Conservation (phyloP, 2,888 invertebrate genomes). For the Pristionchus arcanus region DNA sequence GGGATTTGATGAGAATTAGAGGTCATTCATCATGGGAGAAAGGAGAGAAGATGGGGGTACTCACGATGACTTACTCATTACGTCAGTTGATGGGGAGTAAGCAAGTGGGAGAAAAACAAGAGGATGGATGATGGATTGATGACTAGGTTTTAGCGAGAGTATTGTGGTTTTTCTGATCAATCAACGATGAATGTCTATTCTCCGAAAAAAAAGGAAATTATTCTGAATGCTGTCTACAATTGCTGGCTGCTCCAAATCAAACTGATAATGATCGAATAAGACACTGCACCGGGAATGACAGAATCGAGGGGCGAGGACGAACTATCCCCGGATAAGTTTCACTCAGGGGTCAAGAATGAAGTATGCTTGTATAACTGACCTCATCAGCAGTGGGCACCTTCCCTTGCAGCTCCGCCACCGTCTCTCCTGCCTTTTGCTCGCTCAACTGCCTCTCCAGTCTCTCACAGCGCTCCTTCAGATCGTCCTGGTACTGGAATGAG, state of each 20-base stretch:
- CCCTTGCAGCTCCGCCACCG: constrained; percentile 64
- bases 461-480: constrained; percentile 73
- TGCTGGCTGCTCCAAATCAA: background rate
- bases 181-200: too few species aligned
- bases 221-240: too few species aligned
- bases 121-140: background rate
- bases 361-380: too few species aligned
- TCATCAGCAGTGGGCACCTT: constrained; percentile 73
- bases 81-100: background rate
- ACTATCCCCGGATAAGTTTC: too few species aligned
- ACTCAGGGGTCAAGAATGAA: too few species aligned
- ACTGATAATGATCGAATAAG: background rate
- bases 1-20: constrained; percentile 27
- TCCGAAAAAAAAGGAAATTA: too few species aligned
- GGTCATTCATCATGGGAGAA: constrained; percentile 38
- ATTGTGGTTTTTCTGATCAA: background rate
- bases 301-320: too few species aligned
- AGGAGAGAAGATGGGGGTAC: background rate
- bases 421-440: constrained; percentile 64
- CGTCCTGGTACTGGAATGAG: constrained; percentile 64
- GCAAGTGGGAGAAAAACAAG: background rate
- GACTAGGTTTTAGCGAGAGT: background rate
- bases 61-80: background rate
- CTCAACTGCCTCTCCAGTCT: constrained; percentile 73
- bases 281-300: too few species aligned